phyloP scores from a whole-genome alignment of 2,113 vertebrate species.

The Pyxicephalus adspersus region DNA sequence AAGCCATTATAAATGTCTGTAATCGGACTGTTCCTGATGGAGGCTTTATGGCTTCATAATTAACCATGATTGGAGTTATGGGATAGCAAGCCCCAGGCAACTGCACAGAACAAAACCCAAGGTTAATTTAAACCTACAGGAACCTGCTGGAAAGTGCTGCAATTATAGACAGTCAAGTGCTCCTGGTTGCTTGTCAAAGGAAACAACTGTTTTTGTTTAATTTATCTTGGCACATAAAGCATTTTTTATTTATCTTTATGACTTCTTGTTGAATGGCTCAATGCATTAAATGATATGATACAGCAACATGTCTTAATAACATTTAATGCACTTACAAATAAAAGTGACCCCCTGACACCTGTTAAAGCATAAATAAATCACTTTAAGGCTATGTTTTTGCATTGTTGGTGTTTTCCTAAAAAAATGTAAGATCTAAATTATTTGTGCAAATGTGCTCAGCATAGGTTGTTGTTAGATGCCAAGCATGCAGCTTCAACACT shows the following conservation, averaged over 20 bases:
- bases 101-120: slow-evolving; percentile 28
- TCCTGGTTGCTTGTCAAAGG: slow-evolving; percentile 35
- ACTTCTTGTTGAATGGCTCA: neutral
- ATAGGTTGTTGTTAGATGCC: too few species aligned
- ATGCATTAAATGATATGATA: neutral
- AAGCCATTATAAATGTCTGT: slow-evolving; percentile 42
- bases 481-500: too few species aligned
- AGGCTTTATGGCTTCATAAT: slow-evolving; percentile 42
- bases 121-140: slow-evolving; percentile 38
- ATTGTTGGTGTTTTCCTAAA: too few species aligned
- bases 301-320: neutral
- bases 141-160: slow-evolving; percentile 27
- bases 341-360: too few species aligned
- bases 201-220: slow-evolving; percentile 39
- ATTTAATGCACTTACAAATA: neutral
- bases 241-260: neutral
- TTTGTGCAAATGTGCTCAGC: too few species aligned
- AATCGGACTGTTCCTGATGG: slow-evolving; percentile 29
- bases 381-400: too few species aligned
- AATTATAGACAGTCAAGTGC: slow-evolving; percentile 34
- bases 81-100: slow-evolving; percentile 43
- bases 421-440: too few species aligned
- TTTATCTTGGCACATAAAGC: neutral
- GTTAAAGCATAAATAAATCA: too few species aligned
- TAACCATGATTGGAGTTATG: slow-evolving; percentile 45